Evolutionary conservation across 2,888 invertebrate genomes (phyloP).

Genomic region (Tricholauxania praeusta): DNA sequence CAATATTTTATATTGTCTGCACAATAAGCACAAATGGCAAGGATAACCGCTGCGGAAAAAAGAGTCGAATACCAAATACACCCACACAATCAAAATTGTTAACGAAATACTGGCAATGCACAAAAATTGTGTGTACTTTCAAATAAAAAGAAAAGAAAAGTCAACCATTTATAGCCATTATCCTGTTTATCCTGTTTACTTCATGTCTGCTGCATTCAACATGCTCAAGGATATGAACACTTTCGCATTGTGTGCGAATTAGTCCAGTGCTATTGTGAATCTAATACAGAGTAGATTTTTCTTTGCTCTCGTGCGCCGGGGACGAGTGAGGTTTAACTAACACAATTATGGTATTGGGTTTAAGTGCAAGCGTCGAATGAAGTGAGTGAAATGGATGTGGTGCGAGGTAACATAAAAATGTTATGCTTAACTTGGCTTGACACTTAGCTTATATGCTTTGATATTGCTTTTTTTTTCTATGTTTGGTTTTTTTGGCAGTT

Average conservation of each 20-base stretch:
- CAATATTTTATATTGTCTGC: too few species aligned
- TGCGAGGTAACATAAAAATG: slow-evolving; percentile 19
- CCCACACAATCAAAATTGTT: too few species aligned
- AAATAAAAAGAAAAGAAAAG: slow-evolving; percentile 33
- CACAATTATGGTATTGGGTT: slow-evolving; percentile 29
- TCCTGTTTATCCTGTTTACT: slow-evolving; percentile 57
- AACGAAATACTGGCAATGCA: too few species aligned
- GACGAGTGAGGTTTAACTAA: slow-evolving; percentile 40
- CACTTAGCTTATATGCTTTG: slow-evolving; percentile 22
- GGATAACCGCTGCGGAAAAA: too few species aligned
- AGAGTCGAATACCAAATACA: too few species aligned
- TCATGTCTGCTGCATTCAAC: slow-evolving; percentile 55
- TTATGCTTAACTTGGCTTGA: slow-evolving; percentile 30
- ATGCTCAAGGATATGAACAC: slow-evolving; percentile 18
- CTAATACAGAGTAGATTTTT: slow-evolving; percentile 17
- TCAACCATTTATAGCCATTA: slow-evolving; percentile 61
- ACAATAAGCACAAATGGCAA: too few species aligned
- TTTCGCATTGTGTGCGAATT: slow-evolving; percentile 58
- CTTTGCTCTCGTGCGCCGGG: not conserved
- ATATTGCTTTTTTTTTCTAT: not conserved
- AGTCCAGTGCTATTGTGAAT: slow-evolving; percentile 49
- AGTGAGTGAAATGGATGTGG: not conserved
- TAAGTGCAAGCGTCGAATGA: not conserved
- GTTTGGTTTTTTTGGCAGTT: not conserved
- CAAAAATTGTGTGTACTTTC: too few species aligned